Conservation (phyloP, 2,888 invertebrate genomes). For the Campoplex capitator region DNA sequence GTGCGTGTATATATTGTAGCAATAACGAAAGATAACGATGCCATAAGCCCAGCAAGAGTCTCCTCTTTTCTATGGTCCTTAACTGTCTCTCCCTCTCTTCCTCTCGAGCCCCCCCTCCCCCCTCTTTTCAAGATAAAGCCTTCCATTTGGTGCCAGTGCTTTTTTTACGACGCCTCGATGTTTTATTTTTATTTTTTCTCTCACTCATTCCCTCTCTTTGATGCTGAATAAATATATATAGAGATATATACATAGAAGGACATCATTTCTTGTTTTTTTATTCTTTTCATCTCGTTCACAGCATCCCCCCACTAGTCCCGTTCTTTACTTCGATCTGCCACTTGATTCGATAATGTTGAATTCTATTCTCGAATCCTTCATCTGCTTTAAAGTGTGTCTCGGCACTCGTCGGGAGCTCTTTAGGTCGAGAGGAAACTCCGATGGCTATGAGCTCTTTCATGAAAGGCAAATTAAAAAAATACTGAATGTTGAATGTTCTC, state of each 20-base stretch:
- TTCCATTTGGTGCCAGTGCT: slow-evolving; percentile 6
- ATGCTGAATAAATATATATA: neutral
- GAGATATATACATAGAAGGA: neutral
- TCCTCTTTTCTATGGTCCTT: slow-evolving; percentile 60
- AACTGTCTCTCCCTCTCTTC: slow-evolving; percentile 51
- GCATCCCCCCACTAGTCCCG: neutral
- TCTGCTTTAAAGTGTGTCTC: slow-evolving; percentile 12
- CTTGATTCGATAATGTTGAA: slow-evolving; percentile 21
- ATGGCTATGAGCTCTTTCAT: neutral
- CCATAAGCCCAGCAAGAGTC: slow-evolving; percentile 56
- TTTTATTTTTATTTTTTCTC: neutral
- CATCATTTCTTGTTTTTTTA: neutral
- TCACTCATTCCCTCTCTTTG: neutral
- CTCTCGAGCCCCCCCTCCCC: neutral
- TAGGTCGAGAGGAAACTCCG: neutral
- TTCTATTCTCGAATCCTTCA: slow-evolving; percentile 49
- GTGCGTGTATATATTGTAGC: slow-evolving; percentile 35
- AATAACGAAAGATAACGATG: slow-evolving; percentile 63
- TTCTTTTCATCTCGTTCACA: slow-evolving; percentile 3
- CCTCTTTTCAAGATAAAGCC: slow-evolving; percentile 45
- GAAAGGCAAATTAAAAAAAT: slow-evolving; percentile 14
- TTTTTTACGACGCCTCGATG: slow-evolving; percentile 15
- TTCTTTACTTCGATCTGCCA: slow-evolving; percentile 10
- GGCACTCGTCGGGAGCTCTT: neutral
- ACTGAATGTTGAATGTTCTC: neutral